phyloP scores from a whole-genome alignment of 2,888 invertebrate genomes.

The Andricus quercusramuli region DNA sequence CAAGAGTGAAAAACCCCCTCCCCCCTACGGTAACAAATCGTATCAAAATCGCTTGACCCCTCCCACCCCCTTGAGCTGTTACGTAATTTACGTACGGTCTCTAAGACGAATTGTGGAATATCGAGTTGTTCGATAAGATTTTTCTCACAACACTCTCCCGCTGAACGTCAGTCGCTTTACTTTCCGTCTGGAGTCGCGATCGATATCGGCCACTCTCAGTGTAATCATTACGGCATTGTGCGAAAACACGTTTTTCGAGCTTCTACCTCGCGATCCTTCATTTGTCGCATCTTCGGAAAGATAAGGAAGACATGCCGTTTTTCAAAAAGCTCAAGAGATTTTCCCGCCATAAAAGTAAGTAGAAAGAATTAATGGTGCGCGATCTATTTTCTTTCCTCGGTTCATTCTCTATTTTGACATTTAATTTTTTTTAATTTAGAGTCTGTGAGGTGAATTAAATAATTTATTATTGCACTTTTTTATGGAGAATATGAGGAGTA shows the following conservation, averaged over 20 bases:
- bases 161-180: not conserved
- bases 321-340: slow-evolving; percentile 73
- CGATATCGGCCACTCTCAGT: slow-evolving; percentile 10
- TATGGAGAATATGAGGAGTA: no score
- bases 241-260: slow-evolving; percentile 24
- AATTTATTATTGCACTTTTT: no score
- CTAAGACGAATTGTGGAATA: no score
- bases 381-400: not conserved
- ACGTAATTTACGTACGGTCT: no score
- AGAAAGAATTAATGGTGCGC: not conserved
- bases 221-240: slow-evolving; percentile 21
- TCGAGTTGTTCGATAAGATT: no score
- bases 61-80: no score
- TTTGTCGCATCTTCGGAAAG: slow-evolving; percentile 29
- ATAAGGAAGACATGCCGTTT: slow-evolving; percentile 67
- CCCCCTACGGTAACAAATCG: no score
- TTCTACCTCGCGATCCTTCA: slow-evolving; percentile 6
- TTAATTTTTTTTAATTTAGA: no score
- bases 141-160: no score
- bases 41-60: no score
- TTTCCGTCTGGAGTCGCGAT: not conserved
- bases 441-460: no score
- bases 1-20: no score
- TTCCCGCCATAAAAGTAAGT: slow-evolving; percentile 73
- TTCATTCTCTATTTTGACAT: not conserved